Evolutionary conservation across 2,888 invertebrate species (phyloP).

Genomic region (Polydrusus tereticollis): DNA sequence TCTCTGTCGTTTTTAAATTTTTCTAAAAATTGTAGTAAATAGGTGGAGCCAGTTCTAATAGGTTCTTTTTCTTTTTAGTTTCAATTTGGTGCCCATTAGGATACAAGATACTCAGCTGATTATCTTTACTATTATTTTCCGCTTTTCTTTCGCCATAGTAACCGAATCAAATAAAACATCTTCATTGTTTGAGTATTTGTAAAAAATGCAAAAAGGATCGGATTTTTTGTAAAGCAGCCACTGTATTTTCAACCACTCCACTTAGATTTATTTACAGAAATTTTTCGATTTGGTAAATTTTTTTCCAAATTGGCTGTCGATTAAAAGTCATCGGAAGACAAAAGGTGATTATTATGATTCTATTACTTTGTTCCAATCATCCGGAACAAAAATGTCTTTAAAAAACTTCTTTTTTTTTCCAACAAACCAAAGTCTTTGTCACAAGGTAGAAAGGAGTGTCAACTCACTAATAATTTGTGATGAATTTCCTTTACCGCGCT

Average conservation of each 20-base stretch:
- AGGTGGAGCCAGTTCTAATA: neutral
- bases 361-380: constrained; percentile 19
- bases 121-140: too few relatives aligned
- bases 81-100: neutral
- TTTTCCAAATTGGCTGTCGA: neutral
- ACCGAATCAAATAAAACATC: neutral
- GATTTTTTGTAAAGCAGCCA: constrained; percentile 23
- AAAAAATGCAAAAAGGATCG: constrained; percentile 7
- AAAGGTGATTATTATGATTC: constrained; percentile 23
- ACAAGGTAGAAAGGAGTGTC: constrained; percentile 7
- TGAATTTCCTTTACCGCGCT: constrained; percentile 4
- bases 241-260: constrained; percentile 11
- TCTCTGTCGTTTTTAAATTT: constrained; percentile 15
- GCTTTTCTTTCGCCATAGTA: too few relatives aligned
- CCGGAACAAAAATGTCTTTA: constrained; percentile 7
- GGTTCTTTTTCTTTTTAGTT: neutral
- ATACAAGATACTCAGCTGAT: constrained; percentile 3
- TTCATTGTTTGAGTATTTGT: constrained; percentile 10
- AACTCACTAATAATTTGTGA: constrained; percentile 23
- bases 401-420: constrained; percentile 7
- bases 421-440: constrained; percentile 1
- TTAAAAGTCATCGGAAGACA: constrained; percentile 6
- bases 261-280: constrained; percentile 24
- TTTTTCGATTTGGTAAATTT: constrained; percentile 18
- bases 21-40: constrained; percentile 9